phyloP scores from a whole-genome alignment of 2,797 vertebrate species.

The Lagocephalus sceleratus region DNA sequence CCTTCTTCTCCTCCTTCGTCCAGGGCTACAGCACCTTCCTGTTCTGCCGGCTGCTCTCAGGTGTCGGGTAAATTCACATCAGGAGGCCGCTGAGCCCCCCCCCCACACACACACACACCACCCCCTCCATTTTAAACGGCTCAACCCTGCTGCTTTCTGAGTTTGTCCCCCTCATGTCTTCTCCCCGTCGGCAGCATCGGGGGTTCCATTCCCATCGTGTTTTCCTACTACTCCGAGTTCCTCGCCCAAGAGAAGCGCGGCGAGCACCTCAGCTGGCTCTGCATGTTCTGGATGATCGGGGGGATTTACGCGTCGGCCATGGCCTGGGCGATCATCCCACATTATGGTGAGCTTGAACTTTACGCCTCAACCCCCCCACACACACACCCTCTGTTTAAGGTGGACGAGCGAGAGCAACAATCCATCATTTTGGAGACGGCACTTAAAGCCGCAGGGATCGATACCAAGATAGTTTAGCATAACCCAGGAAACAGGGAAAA shows the following conservation, averaged over 20 bases:
- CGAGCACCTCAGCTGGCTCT: constrained; percentile 97
- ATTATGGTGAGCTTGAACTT: constrained; percentile 85
- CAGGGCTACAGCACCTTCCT: constrained; percentile 98
- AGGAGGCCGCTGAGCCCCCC: too few relatives aligned
- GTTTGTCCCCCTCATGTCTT: too few relatives aligned
- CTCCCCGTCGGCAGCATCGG: constrained; percentile 85
- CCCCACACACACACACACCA: too few relatives aligned
- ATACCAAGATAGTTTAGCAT: too few relatives aligned
- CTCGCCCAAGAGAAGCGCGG: constrained; percentile 96
- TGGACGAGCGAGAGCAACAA: neutral
- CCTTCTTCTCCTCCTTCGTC: constrained; percentile 98
- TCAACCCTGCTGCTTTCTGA: too few relatives aligned
- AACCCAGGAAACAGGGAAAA: too few relatives aligned
- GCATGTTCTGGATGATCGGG: constrained; percentile 99
- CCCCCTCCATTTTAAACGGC: neutral
- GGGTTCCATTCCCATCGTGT: constrained; percentile 95
- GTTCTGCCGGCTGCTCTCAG: constrained; percentile 94
- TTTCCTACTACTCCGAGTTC: constrained; percentile 97
- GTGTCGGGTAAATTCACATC: constrained; percentile 84
- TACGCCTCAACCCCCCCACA: neutral
- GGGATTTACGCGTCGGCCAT: constrained; percentile 96
- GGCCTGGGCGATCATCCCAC: constrained; percentile 98
- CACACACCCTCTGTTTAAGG: neutral
- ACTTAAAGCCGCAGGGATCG: too few relatives aligned
- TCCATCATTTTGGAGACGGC: too few relatives aligned